Conservation (phyloP, 2,113 vertebrate species). For the Pitta sordida region DNA sequence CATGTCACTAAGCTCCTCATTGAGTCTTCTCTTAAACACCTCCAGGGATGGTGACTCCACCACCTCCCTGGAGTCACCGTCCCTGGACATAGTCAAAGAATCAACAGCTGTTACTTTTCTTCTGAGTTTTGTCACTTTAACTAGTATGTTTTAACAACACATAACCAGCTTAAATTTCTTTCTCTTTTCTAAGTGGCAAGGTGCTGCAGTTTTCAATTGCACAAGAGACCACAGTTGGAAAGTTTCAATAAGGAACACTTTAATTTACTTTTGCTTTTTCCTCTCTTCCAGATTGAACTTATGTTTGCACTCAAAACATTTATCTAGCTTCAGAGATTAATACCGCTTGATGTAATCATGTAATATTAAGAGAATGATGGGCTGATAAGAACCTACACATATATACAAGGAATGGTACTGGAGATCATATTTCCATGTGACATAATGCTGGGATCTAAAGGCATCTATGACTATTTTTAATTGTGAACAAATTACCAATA, state of each 20-base stretch:
- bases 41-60: no score
- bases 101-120: background rate
- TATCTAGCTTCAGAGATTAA: background rate
- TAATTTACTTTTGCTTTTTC: background rate
- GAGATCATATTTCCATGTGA: background rate
- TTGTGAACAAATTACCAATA: background rate
- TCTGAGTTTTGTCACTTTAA: background rate
- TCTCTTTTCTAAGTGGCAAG: background rate
- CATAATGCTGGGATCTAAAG: background rate
- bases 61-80: no score
- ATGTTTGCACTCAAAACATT: background rate
- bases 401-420: background rate
- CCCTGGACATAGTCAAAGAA: background rate
- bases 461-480: background rate
- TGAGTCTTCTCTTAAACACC: no score
- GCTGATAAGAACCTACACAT: background rate
- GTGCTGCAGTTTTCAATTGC: background rate
- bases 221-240: background rate
- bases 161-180: background rate
- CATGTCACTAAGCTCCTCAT: no score
- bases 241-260: background rate
- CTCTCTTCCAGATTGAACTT: background rate
- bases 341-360: background rate
- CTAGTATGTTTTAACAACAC: background rate
- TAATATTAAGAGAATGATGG: background rate